phyloP scores from a whole-genome alignment of 2,888 invertebrate species.

The Caenorhabditis japonica region DNA sequence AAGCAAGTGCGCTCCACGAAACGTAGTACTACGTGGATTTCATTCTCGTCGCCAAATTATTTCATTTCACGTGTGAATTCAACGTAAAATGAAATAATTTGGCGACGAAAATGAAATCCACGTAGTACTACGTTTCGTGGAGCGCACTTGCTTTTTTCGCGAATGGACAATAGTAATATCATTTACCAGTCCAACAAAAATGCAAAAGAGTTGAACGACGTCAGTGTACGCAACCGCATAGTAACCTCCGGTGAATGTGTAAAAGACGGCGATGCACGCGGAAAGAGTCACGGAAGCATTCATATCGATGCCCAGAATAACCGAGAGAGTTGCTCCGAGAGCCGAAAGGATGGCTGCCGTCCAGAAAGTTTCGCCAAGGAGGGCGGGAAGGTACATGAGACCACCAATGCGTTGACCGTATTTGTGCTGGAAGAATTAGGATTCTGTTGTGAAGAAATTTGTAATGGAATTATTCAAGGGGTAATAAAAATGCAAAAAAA shows the following conservation, averaged over 20 bases:
- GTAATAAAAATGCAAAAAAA: too few relatives aligned
- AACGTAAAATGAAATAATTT: too few relatives aligned
- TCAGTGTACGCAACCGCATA: slow-evolving; percentile 99
- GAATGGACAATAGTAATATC: too few relatives aligned
- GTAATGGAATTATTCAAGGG: too few relatives aligned
- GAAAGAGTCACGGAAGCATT: slow-evolving; percentile 92
- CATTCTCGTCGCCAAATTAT: too few relatives aligned
- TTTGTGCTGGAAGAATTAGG: slow-evolving; percentile 85
- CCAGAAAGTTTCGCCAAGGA: slow-evolving; percentile 99
- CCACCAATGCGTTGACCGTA: slow-evolving; percentile 98
- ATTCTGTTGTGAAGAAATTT: too few relatives aligned
- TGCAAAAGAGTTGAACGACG: slow-evolving; percentile 96
- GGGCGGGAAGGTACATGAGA: slow-evolving; percentile 92
- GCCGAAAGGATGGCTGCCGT: slow-evolving; percentile 97
- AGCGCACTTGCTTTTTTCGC: too few relatives aligned
- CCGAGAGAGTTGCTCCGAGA: slow-evolving; percentile 93
- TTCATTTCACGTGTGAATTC: too few relatives aligned
- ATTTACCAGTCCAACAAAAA: slow-evolving; percentile 91
- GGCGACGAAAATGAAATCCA: too few relatives aligned
- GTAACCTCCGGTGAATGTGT: slow-evolving; percentile 88
- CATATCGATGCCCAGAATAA: slow-evolving; percentile 96
- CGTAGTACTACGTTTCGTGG: too few relatives aligned
- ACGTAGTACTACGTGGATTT: too few relatives aligned
- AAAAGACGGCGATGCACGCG: slow-evolving; percentile 94
- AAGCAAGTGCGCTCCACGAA: too few relatives aligned